Evolutionary conservation across 2,113 vertebrate species (phyloP).

Genomic region (Leptobrachium ailaonicum): DNA sequence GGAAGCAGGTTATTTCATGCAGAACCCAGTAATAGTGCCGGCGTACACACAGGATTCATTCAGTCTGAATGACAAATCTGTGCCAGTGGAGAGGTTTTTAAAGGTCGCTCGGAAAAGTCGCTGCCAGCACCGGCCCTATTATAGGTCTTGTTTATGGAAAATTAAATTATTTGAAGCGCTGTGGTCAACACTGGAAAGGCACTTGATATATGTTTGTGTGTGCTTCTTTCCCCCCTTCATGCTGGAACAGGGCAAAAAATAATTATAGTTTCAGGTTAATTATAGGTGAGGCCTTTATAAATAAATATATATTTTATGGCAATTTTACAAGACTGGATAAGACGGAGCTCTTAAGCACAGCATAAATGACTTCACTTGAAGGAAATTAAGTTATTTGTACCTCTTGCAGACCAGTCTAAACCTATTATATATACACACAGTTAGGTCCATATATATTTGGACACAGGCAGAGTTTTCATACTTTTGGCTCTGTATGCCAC

Average conservation of each 20-base stretch:
- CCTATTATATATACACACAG: too few relatives aligned
- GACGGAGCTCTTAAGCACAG: not conserved
- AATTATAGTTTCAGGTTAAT: not conserved
- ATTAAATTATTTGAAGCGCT: not conserved
- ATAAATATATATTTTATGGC: not conserved
- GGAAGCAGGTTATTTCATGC: too few relatives aligned
- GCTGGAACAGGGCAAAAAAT: not conserved
- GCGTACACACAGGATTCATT: too few relatives aligned
- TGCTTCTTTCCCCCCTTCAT: not conserved
- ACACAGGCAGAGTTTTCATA: too few relatives aligned
- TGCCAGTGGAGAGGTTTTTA: not conserved
- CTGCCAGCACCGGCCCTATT: not conserved
- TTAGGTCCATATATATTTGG: too few relatives aligned
- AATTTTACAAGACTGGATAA: not conserved
- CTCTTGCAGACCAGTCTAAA: too few relatives aligned
- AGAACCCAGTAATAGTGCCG: too few relatives aligned
- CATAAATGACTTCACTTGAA: not conserved
- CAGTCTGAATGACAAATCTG: not conserved
- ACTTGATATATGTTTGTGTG: not conserved
- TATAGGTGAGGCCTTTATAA: not conserved
- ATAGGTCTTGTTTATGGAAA: constrained; percentile 1
- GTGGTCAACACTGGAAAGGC: not conserved
- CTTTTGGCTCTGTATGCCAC: too few relatives aligned
- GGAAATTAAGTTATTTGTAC: not conserved
- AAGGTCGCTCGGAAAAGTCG: not conserved